A percentile compares a stretch with the other conserved stretches of the same genome.
Conservation (phyloP, 2,888 invertebrate species). For the Sceliomorpha sp. region DNA sequence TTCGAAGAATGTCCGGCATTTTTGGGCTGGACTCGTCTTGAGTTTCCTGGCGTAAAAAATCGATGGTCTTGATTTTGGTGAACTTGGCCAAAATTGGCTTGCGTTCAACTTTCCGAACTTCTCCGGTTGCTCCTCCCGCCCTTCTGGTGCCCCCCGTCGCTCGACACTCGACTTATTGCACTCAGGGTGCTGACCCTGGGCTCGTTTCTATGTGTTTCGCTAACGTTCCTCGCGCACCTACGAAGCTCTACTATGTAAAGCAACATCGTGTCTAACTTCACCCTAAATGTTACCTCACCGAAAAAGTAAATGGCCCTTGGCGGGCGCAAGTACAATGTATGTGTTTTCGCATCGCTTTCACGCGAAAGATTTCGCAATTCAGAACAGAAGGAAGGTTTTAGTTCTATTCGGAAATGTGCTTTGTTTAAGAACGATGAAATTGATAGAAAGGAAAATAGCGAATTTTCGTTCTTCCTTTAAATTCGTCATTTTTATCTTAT, state of each 20-base stretch:
- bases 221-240: slow-evolving; percentile 44
- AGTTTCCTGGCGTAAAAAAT: slow-evolving; percentile 34
- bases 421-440: too few species aligned
- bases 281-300: slow-evolving; percentile 31
- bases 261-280: slow-evolving; percentile 32
- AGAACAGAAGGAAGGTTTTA: too few species aligned
- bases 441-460: too few species aligned
- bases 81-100: slow-evolving; percentile 58
- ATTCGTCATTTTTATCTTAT: too few species aligned
- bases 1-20: too few species aligned
- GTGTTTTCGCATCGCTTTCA: too few species aligned
- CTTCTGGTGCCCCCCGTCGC: slow-evolving; percentile 33
- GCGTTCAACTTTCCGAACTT: slow-evolving; percentile 51
- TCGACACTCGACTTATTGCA: slow-evolving; percentile 56
- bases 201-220: slow-evolving; percentile 58
- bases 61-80: slow-evolving; percentile 52
- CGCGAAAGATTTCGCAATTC: too few species aligned
- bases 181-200: slow-evolving; percentile 60
- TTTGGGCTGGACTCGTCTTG: too few species aligned
- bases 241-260: slow-evolving; percentile 38
- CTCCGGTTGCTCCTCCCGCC: slow-evolving; percentile 32
- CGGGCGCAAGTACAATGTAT: too few species aligned
- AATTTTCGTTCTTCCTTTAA: too few species aligned
- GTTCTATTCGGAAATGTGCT: too few species aligned
- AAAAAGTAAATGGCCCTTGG: slow-evolving; percentile 33